Base-by-base conservation (phyloP, 35 echinoderm and acorn worm genomes). In the Ophiothrix spiculata region DNA sequence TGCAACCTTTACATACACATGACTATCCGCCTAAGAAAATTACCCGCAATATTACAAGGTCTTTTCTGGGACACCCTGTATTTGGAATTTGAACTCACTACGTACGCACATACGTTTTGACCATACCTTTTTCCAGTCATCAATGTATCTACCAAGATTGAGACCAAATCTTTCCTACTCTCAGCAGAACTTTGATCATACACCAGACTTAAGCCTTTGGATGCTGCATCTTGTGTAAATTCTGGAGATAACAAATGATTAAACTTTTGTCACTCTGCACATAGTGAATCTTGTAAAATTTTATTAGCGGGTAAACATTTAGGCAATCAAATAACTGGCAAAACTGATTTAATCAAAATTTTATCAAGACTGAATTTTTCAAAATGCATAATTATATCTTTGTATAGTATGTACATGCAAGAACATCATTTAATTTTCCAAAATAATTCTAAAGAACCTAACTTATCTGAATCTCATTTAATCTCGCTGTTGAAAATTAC, bases 171-270 rank as follows among this genome's bases (percentile, higher is more conserved):
- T 12, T 91, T 90, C 69, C 76, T 75, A 29, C 75, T 56, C 25
- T 94, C 92, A 28, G 85, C 88, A 38, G 73, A 88, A 78, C 95
- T 98, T 75, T 91, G 85, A 32, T 98, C 95, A 79, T 94, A 98
- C 31, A 94, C 95, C 8, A 94, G 54, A 73, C 95, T 93, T 56
- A 98, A 77, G 15, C 95, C 95, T 79, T 98, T 94, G 29, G 92
- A 98, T 29, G 95, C 95, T 0, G 90, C 84, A 75, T 98, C 95
- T 75, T 94, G 95, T 13, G 95, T 98, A 23, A 98, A 91, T 74
- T 94, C 95, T 98, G 40, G 0, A 74, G 46, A 39, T 75, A 78
- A 89, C 14, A n/a, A n/a, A n/a, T n/a, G n/a, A n/a, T n/a, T n/a
- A n/a, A n/a, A n/a, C n/a, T n/a, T n/a, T n/a, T n/a, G n/a, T n/a